These are phyloP conservation scores for Natator depressus DNA, from an alignment of 2,113 vertebrate genomes.

Conservation along the genomic window DNA sequence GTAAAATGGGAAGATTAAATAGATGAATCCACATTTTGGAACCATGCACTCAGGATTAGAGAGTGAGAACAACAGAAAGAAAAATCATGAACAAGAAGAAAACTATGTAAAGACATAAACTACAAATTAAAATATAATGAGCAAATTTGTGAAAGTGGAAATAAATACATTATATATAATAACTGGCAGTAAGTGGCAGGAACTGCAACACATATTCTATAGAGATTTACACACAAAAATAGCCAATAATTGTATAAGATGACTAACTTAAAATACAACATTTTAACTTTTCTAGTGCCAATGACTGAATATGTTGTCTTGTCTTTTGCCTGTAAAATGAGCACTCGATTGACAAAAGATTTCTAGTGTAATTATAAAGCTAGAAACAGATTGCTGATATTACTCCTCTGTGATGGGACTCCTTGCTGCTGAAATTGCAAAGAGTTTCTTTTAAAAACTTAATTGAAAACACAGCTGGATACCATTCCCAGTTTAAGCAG, in stretches of 20 bases:
- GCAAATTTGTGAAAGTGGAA: not conserved
- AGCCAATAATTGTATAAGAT: fast-evolving
- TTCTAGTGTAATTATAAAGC: slow-evolving; percentile 42
- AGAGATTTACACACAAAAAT: not conserved
- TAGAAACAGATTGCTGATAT: slow-evolving; percentile 52
- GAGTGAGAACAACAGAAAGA: not conserved
- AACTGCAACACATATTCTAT: not conserved
- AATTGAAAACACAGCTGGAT: slow-evolving; percentile 70
- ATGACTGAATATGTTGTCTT: not conserved
- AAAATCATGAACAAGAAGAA: not conserved
- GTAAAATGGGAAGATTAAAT: fast-evolving
- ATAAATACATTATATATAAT: not conserved
- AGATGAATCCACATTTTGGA: not conserved
- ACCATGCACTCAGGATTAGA: not conserved
- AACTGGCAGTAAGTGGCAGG: not conserved
- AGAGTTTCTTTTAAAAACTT: slow-evolving; percentile 34
- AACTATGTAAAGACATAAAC: not conserved
- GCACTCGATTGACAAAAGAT: not conserved
- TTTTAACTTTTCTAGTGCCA: not conserved
- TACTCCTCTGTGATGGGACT: slow-evolving; percentile 42
- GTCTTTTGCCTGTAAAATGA: slow-evolving; percentile 6
- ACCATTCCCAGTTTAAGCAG: slow-evolving; percentile 56
- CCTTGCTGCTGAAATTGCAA: slow-evolving; percentile 43
- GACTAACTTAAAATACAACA: not conserved
- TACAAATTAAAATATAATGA: not conserved